These are phyloP conservation scores for Sesamia inferens DNA, from an alignment of 2,888 invertebrate genomes.

Conservation along the genomic window DNA sequence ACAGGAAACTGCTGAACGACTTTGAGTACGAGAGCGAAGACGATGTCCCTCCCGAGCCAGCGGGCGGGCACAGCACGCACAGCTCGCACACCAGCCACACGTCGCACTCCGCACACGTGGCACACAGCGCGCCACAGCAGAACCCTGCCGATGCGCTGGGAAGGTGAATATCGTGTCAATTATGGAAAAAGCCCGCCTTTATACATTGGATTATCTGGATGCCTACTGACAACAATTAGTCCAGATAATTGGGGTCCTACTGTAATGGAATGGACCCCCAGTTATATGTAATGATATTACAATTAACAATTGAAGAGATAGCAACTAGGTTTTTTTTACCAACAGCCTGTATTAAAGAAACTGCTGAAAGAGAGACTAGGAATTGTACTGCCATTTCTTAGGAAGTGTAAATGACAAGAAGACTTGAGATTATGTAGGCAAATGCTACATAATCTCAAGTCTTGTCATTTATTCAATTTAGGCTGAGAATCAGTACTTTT, in stretches of 20 bases:
- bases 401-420: no score
- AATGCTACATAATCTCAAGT: not conserved
- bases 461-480: not conserved
- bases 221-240: no score
- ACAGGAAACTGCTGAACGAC: conserved; percentile 94
- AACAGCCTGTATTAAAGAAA: not conserved
- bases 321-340: not conserved
- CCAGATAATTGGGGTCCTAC: no score
- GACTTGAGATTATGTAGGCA: no score
- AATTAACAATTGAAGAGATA: not conserved
- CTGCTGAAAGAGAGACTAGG: not conserved
- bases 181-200: no score
- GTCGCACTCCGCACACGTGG: conserved; percentile 77
- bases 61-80: conserved; percentile 62
- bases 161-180: conserved; percentile 38
- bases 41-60: conserved; percentile 89
- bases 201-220: no score
- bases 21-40: conserved; percentile 98
- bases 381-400: not conserved
- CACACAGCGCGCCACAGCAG: conserved; percentile 38
- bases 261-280: not conserved
- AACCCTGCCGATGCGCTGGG: conserved; percentile 59
- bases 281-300: not conserved
- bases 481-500: no score
- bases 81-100: conserved; percentile 40